Evolutionary conservation across 2,113 vertebrate species (phyloP).

Genomic region (Sturnira hondurensis): DNA sequence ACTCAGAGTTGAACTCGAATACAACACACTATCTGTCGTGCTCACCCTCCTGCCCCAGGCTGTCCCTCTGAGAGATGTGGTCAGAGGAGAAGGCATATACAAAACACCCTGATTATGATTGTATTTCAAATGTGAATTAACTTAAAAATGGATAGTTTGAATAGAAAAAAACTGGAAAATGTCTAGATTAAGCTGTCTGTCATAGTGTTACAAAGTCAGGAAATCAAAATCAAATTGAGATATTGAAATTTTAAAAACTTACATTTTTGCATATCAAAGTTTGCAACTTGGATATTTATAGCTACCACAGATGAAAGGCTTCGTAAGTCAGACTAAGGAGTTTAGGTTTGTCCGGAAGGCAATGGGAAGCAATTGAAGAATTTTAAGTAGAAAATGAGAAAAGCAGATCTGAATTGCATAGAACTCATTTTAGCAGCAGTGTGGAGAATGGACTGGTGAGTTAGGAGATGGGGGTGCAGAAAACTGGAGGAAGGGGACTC

Average conservation of each 20-base stretch:
- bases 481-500: not conserved
- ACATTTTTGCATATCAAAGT: conserved; percentile 44
- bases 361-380: conserved; percentile 43
- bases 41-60: not conserved
- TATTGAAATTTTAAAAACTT: conserved; percentile 47
- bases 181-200: conserved; percentile 37
- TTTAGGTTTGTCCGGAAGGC: conserved; percentile 53
- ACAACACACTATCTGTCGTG: fast-evolving
- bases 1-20: not conserved
- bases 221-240: conserved; percentile 54
- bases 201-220: conserved; percentile 28
- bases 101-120: not conserved
- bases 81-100: not conserved
- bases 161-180: not conserved
- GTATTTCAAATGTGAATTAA: not conserved
- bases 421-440: not conserved
- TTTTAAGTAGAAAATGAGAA: conserved; percentile 48
- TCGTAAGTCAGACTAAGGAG: conserved; percentile 4
- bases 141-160: not conserved
- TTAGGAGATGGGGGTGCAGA: not conserved
- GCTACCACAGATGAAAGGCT: conserved; percentile 54
- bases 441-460: conserved; percentile 34
- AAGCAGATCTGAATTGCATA: not conserved
- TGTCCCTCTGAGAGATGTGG: not conserved
- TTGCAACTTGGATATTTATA: conserved; percentile 47